phyloP scores from a whole-genome alignment of 2,888 invertebrate genomes.

The Tachina lurida region DNA sequence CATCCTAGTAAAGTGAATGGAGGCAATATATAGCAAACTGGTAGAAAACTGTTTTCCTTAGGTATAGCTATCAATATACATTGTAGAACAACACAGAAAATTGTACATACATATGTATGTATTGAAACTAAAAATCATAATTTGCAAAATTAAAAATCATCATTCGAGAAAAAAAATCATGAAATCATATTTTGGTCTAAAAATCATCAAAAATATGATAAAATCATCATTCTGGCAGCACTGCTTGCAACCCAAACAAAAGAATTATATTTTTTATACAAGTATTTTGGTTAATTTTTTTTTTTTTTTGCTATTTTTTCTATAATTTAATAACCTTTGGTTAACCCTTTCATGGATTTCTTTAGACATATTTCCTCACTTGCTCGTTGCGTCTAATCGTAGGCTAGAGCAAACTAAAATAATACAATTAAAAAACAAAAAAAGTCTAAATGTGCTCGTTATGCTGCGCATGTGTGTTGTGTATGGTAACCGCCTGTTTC shows the following conservation, averaged over 20 bases:
- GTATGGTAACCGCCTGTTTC: constrained; percentile 69
- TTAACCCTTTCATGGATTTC: constrained; percentile 62
- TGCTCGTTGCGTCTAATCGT: constrained; percentile 34
- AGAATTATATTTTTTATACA: neutral
- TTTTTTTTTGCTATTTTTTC: neutral
- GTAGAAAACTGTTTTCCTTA: no score
- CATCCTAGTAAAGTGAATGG: no score
- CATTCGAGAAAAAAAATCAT: no score
- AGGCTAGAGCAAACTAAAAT: constrained; percentile 35
- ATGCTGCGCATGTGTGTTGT: constrained; percentile 48
- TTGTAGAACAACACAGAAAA: no score
- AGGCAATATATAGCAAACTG: no score
- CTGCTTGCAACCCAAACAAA: constrained; percentile 23
- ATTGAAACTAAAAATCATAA: no score
- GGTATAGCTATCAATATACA: no score
- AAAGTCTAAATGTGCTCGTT: constrained; percentile 17
- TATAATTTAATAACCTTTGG: constrained; percentile 65
- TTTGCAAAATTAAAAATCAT: no score
- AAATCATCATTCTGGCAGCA: no score
- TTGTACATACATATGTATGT: no score
- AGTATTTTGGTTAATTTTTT: neutral
- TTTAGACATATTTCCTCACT: constrained; percentile 13
- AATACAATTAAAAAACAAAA: constrained; percentile 1
- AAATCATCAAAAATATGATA: no score
- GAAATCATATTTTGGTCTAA: no score